Evolutionary conservation across 2,113 vertebrate genomes (phyloP), one percentile per base, ranked within the genome.

Genomic region (Catharus bicknelli): DNA sequence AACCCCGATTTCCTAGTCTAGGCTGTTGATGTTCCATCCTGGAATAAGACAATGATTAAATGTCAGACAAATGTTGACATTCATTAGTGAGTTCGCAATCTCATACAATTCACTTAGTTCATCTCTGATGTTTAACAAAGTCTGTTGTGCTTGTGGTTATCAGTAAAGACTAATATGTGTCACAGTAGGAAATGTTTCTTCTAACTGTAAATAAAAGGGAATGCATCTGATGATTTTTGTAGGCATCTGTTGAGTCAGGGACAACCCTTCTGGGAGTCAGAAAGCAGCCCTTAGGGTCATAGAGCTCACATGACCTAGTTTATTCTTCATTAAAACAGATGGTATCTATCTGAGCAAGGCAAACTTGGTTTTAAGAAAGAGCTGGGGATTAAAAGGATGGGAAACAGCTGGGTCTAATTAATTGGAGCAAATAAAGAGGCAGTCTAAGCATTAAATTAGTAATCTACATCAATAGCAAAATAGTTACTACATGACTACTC

Each of bases 321-420:
- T 95, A 75, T 78, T 86, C 90, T 92, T 88, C 54, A 57, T 89
- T 90, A 84, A 92, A 95, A 78, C 95, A 92, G 94, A 92, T 92
- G 89, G 92, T 90, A 81, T 75, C 61, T 89, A 62, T 96, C 62
- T 73, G 18, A 93, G 62, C 42, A 69, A 90, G 70, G 69, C 76
- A 90, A 76, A 90, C 86, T 73, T 90, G 62, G 43, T 95, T 88
- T 93, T 67, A 90, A 93, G 83, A 91, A 86, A 70, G 68, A 93
- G 22, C 29, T 84, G 48, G 27, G 45, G 45, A 78, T 90, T 88
- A 57, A 79, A 88, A 83, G 16, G 59, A 68, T 93, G 57, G 55
- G 59, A 90, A 96, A 79, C 77, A 90, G 83, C 63, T 87, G 83
- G 34, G 29, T 68, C 62, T 88, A 76, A 75, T 94, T 94, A 93